Percentiles rank a stretch among this genome's conserved stretches.
phyloP scores from a whole-genome alignment of 1,140 invertebrate species.

The Drosophila lacteicornis region DNA sequence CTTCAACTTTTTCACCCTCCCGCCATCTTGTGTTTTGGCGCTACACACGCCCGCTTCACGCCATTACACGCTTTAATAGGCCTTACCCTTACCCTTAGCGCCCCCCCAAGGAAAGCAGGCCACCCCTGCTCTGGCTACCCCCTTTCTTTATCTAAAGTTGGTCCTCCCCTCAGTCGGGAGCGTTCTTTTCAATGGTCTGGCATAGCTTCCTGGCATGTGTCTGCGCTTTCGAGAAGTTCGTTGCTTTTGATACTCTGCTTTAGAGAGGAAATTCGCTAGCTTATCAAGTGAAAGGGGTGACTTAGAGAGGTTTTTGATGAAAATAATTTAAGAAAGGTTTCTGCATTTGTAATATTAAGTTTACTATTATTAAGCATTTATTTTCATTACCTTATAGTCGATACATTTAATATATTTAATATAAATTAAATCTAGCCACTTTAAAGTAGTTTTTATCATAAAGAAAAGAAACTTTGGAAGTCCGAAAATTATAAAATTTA shows the following conservation, averaged over 20 bases:
- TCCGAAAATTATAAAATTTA: no score
- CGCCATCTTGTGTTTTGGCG: conserved; percentile 46
- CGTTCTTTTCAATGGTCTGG: conserved; percentile 41
- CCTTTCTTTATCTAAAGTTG: conserved; percentile 13
- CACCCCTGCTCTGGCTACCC: conserved; percentile 2
- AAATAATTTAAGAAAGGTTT: no score
- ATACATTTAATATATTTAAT: no score
- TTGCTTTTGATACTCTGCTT: conserved; percentile 40
- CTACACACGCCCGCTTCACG: conserved; percentile 69
- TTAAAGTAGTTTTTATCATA: no score
- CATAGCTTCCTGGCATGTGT: conserved; percentile 66
- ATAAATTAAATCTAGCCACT: no score
- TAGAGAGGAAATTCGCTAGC: background rate
- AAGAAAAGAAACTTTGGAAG: no score
- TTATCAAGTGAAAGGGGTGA: background rate
- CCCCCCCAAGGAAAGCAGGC: conserved; percentile 5
- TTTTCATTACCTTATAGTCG: no score
- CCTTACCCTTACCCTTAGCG: conserved; percentile 28
- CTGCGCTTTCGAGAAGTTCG: conserved; percentile 65
- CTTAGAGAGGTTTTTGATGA: background rate
- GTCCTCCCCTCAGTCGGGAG: conserved; percentile 12
- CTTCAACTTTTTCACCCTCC: conserved; percentile 48
- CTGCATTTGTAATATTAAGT: background rate
- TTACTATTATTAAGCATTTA: no score
- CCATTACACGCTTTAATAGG: conserved; percentile 82